Percentiles rank a stretch among this genome's conserved stretches.
Conservation (phyloP, 2,797 vertebrate genomes). For the Sebastes trivittatus region DNA sequence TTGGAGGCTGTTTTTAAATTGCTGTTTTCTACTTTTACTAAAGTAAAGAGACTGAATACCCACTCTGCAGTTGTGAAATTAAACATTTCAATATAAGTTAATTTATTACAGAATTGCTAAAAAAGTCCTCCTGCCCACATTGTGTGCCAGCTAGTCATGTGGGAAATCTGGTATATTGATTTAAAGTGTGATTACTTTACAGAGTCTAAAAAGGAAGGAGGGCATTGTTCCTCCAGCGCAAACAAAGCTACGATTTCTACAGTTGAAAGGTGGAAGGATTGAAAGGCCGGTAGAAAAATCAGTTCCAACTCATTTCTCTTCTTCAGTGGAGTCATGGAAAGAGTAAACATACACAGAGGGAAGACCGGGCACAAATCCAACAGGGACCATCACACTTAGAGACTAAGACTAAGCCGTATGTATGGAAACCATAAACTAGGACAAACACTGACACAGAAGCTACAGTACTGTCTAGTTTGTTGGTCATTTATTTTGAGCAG, state of each 20-base stretch:
- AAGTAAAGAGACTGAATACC: too few species aligned
- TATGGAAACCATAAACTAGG: background rate
- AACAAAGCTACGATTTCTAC: background rate
- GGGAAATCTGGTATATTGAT: background rate
- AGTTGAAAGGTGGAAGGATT: background rate
- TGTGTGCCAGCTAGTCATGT: background rate
- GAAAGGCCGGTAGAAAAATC: background rate
- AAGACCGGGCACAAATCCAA: background rate
- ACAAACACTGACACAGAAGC: background rate
- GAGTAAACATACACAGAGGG: background rate
- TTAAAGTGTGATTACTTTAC: background rate
- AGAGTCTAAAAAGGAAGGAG: background rate
- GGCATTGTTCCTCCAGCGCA: background rate
- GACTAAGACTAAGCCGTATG: background rate
- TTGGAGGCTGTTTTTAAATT: too few species aligned
- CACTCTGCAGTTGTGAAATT: too few species aligned
- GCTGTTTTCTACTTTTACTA: too few species aligned
- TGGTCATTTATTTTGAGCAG: background rate
- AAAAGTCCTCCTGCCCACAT: background rate
- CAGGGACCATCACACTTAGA: background rate
- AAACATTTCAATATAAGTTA: background rate
- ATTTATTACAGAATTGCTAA: background rate
- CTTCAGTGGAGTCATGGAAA: background rate
- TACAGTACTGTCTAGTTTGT: background rate
- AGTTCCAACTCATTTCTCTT: background rate